Base-by-base conservation (phyloP, 2,888 invertebrate genomes). In the Cheilosia pagana region DNA sequence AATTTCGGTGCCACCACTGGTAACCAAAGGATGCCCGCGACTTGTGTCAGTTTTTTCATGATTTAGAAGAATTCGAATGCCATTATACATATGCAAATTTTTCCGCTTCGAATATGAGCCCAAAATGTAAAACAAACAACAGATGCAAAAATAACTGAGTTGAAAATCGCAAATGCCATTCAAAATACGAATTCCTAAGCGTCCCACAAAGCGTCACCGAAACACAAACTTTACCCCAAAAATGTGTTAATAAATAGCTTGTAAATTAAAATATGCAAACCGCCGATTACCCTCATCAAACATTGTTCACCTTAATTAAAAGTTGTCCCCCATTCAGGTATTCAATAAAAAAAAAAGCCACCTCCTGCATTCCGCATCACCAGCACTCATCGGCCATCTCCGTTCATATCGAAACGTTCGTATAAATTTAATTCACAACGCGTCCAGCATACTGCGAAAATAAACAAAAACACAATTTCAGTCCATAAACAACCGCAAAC, bases 281-380 rank as follows among this genome's bases (percentile, higher is more conserved):
- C 45, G 48, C 53, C 53, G 50, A 60, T 31, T 39, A 78, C 79
- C 83, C 74, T 78, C 74, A 63, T 83, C 83, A 83, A 78, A 83
- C 53, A 65, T 78, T 78, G 74, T 74, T 65, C 28, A 70, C 62
- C 65, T 60, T 83, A 83, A 83, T 83, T 83, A 83, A 83, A 74
- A 68, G 55, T 62, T 65, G 21, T 41, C 41, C 50, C 25, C 35
- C 39, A 12, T 59, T 21, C 25, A 14, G 62, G 60, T 53, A 45
- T 60, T 76, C 60, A 60, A 76, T 70, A 55, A 28, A 28, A 28
- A 28, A 28, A 8, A 28, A 28, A 8, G 28, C 7, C 8, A 28
- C 8, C 8, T 8, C 8, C 7, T 74, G 74, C 41, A 74, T 59
- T 72, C 52, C 45, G 41, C 67, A 67, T 60, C 71, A 62, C 67